These are phyloP conservation scores for Crypturellus undulatus DNA, from an alignment of 2,113 vertebrate species.

Conservation along the genomic window DNA sequence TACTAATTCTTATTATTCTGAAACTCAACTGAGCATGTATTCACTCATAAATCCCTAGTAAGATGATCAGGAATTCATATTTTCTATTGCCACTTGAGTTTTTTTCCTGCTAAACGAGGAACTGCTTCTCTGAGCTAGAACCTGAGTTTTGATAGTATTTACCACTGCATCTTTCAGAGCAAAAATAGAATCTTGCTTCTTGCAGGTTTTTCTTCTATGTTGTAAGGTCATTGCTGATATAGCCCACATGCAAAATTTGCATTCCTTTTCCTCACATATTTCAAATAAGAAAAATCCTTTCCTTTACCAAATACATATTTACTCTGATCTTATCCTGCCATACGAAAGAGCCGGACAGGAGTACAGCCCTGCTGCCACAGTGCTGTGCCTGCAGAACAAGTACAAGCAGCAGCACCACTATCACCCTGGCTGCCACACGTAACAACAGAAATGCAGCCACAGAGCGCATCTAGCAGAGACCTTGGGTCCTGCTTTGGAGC, in stretches of 20 bases:
- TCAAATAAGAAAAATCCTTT: neutral
- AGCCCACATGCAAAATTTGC: neutral
- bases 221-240: neutral
- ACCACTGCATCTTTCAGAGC: neutral
- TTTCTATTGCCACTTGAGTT: neutral
- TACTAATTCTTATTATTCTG: conserved; percentile 21
- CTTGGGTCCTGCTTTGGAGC: neutral
- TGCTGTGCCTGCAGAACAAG: neutral
- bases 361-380: neutral
- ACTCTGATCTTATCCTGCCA: neutral
- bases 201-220: neutral
- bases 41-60: neutral
- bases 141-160: neutral
- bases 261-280: neutral
- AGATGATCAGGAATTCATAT: neutral
- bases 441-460: neutral
- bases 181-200: neutral
- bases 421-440: neutral
- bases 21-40: neutral
- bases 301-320: neutral
- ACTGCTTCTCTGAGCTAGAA: neutral
- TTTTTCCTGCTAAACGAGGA: neutral
- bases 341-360: neutral
- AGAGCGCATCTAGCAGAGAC: neutral
- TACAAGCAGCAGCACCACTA: fast-evolving